Evolutionary conservation across 2,888 invertebrate species (phyloP).

Genomic region (Panorpa germanica): DNA sequence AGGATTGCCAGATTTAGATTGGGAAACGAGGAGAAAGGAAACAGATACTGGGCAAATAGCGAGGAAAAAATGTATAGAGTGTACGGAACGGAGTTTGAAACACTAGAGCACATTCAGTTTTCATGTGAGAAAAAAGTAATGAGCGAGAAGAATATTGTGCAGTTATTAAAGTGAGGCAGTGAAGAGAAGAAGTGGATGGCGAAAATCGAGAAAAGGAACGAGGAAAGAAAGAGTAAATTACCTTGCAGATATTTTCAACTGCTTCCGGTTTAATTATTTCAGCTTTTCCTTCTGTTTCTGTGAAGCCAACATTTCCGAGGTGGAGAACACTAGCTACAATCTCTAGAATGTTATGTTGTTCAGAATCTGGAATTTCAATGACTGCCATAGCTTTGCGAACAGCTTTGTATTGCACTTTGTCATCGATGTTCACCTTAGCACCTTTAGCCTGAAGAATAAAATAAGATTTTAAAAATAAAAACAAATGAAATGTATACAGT

Average conservation of each 20-base stretch:
- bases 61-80: no score
- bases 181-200: neutral
- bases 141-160: no score
- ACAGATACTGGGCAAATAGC: no score
- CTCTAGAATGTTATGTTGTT: conserved; percentile 57
- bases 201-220: neutral
- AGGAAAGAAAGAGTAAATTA: conserved; percentile 21
- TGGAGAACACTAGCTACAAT: conserved; percentile 75
- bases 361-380: conserved; percentile 51
- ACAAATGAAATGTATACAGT: conserved; percentile 5
- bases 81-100: no score
- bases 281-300: conserved; percentile 44
- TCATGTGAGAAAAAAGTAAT: no score
- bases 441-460: conserved; percentile 24
- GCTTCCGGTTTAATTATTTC: conserved; percentile 45
- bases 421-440: conserved; percentile 28
- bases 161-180: no score
- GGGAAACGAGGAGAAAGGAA: no score
- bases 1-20: no score
- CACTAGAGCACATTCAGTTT: no score
- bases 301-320: conserved; percentile 70
- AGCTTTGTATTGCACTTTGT: conserved; percentile 45
- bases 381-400: conserved; percentile 57
- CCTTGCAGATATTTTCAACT: conserved; percentile 45
- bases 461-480: conserved; percentile 1